Percentiles rank a stretch among this genome's conserved stretches.
These are phyloP conservation scores for Sylvia atricapilla DNA, from an alignment of 2,113 vertebrate species.

Conservation along the genomic window DNA sequence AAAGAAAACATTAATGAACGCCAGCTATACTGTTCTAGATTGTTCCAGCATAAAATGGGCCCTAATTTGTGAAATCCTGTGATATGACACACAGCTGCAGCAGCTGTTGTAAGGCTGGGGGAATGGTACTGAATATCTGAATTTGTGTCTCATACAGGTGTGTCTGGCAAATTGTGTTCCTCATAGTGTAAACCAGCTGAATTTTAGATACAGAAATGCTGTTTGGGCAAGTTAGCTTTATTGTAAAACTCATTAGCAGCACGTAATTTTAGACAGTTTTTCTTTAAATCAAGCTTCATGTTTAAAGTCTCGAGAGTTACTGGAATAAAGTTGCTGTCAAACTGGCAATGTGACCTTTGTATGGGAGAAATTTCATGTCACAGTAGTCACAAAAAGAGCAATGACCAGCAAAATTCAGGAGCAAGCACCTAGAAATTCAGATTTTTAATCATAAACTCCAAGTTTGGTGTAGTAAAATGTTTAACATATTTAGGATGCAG, in stretches of 20 bases:
- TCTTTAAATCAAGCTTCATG: not conserved
- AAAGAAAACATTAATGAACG: not conserved
- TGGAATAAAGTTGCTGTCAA: not conserved
- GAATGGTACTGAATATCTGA: not conserved
- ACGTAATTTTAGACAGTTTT: not conserved
- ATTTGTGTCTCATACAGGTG: not conserved
- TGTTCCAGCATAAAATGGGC: not conserved
- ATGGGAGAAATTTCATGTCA: not conserved
- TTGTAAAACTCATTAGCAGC: not conserved
- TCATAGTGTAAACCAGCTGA: not conserved
- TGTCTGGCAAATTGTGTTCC: not conserved
- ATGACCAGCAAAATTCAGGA: not conserved
- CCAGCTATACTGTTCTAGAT: not conserved
- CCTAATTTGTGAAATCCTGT: not conserved
- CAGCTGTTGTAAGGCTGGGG: not conserved
- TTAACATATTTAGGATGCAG: not conserved
- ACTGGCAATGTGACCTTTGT: not conserved
- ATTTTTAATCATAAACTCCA: not conserved
- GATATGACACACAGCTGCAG: not conserved
- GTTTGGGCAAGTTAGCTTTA: not conserved
- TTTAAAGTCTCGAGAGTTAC: not conserved
- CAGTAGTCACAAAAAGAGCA: not conserved
- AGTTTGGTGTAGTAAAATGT: not conserved
- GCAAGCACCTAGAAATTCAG: not conserved
- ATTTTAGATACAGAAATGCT: not conserved